Evolutionary conservation across 2,113 vertebrate genomes (phyloP).

Genomic region (Triplophysa tibetana): DNA sequence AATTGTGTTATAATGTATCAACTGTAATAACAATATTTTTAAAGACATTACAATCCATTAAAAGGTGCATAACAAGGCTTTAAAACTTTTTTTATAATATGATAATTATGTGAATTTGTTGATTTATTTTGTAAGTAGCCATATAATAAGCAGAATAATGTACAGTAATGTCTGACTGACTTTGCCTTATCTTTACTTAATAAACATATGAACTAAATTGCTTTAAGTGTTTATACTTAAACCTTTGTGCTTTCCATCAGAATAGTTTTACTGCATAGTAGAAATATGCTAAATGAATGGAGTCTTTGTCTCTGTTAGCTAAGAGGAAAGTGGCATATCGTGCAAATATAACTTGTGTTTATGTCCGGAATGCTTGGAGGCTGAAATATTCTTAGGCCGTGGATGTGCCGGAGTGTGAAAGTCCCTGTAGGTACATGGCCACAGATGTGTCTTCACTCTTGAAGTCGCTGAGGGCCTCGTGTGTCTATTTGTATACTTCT

Average conservation of each 20-base stretch:
- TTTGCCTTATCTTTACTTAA: too few species aligned
- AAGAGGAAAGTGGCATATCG: neutral
- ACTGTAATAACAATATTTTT: too few species aligned
- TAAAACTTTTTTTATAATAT: too few species aligned
- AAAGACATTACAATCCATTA: too few species aligned
- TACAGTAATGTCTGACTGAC: too few species aligned
- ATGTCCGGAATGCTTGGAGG: slow-evolving; percentile 25
- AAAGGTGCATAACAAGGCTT: too few species aligned
- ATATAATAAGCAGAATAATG: too few species aligned
- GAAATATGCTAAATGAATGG: neutral
- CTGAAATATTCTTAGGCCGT: slow-evolving; percentile 47
- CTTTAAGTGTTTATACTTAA: too few species aligned
- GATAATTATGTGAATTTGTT: too few species aligned
- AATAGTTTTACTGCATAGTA: neutral
- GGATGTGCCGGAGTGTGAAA: slow-evolving; percentile 22
- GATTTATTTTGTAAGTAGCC: too few species aligned
- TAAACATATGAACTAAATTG: too few species aligned
- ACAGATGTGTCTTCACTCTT: slow-evolving; percentile 23
- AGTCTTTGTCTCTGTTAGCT: neutral
- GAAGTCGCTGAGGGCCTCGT: slow-evolving; percentile 24
- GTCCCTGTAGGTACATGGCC: slow-evolving; percentile 27
- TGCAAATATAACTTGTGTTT: slow-evolving; percentile 8
- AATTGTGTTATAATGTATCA: too few species aligned
- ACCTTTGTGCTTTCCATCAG: neutral
- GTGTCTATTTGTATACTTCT: slow-evolving; percentile 26